Conservation (phyloP, 1,140 invertebrate species). For the Gonatopus flavifemur region DNA sequence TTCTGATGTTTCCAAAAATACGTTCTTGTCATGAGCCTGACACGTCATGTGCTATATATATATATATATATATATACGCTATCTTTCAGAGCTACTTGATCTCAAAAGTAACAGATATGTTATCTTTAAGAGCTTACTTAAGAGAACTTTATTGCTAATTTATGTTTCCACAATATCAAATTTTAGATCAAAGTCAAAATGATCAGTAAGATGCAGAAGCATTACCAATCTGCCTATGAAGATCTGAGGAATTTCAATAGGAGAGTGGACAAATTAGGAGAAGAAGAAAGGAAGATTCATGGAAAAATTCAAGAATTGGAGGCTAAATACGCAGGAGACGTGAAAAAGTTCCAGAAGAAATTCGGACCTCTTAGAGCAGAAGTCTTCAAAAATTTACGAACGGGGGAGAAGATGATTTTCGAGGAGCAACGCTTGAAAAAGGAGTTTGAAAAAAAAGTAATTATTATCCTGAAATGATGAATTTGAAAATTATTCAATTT, state of each 20-base stretch:
- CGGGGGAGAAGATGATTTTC: constrained; percentile 32
- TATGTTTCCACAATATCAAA: too few relatives aligned
- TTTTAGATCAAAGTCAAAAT: too few relatives aligned
- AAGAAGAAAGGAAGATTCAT: constrained; percentile 23
- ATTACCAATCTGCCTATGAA: constrained; percentile 24
- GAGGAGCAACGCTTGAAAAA: constrained; percentile 25
- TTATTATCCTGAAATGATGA: not conserved
- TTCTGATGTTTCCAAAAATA: too few relatives aligned
- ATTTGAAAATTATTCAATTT: not conserved
- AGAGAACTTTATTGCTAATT: too few relatives aligned
- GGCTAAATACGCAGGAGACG: constrained; percentile 4
- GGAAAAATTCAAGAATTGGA: constrained; percentile 28
- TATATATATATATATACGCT: too few relatives aligned
- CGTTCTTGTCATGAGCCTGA: too few relatives aligned
- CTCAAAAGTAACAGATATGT: too few relatives aligned
- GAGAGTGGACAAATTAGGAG: constrained; percentile 24
- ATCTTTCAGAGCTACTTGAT: too few relatives aligned
- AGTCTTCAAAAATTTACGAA: constrained; percentile 30
- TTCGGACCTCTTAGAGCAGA: constrained; percentile 26
- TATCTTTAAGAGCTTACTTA: too few relatives aligned
- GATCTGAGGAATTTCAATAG: constrained; percentile 24
- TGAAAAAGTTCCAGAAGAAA: constrained; percentile 25
- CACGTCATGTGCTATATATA: too few relatives aligned
- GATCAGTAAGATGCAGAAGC: constrained; percentile 24
- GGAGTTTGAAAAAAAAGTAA: constrained; percentile 27